Conservation (phyloP, 2,113 vertebrate species). For the Dendrocopos noguchii region DNA sequence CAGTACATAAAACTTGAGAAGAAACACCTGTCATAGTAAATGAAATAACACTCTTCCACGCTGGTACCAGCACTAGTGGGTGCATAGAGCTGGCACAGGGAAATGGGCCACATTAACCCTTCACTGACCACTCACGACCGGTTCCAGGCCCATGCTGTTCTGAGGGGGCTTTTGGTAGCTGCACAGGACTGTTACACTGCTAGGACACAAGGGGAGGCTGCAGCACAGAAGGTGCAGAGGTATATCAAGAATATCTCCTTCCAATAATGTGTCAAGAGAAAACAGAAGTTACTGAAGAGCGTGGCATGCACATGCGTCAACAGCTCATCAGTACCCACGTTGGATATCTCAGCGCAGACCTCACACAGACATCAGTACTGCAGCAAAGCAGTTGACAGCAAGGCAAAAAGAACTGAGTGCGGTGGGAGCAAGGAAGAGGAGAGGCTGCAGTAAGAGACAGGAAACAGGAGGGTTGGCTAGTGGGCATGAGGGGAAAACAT, state of each 20-base stretch:
- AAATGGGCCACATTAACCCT: background rate
- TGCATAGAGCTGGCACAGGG: background rate
- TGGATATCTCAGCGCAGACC: background rate
- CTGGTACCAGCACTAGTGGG: background rate
- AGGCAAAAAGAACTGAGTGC: background rate
- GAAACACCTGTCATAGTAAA: background rate
- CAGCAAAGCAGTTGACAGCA: background rate
- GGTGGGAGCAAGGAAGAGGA: background rate
- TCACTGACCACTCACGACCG: accelerated
- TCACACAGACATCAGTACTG: background rate
- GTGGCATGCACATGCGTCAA: accelerated
- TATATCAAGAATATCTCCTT: accelerated
- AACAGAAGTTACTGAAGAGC: background rate
- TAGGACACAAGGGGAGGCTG: accelerated
- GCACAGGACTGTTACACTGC: accelerated
- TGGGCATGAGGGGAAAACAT: background rate
- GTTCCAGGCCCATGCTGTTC: background rate
- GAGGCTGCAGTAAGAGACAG: background rate
- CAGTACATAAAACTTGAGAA: background rate
- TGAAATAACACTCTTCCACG: background rate
- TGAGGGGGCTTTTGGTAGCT: background rate
- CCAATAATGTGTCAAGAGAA: background rate
- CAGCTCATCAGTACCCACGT: background rate
- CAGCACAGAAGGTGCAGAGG: background rate
- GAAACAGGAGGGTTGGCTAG: background rate